Conservation (phyloP, 53 echinoderm and acorn worm genomes). For the Henricia sp. region DNA sequence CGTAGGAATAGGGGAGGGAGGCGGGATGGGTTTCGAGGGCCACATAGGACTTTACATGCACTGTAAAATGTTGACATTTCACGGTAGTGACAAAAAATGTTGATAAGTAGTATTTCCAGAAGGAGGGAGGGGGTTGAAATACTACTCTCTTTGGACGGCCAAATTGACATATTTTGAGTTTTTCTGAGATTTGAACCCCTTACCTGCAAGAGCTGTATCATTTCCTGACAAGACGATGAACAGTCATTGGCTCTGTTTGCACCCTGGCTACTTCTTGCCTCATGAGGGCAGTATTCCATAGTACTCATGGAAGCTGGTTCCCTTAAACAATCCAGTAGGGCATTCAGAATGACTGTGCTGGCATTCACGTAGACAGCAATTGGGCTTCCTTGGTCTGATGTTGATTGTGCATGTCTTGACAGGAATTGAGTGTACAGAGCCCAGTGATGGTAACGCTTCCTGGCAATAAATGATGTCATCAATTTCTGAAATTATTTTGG, state of each 20-base stretch:
- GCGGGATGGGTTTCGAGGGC: too few species aligned
- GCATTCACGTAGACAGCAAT: background rate
- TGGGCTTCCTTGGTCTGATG: background rate
- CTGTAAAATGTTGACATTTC: too few species aligned
- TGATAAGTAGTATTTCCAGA: too few species aligned
- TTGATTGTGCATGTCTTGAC: background rate
- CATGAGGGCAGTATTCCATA: slow-evolving; percentile 12
- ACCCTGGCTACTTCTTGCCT: background rate
- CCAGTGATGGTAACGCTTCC: slow-evolving; percentile 24
- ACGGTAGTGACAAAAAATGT: too few species aligned
- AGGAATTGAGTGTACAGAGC: background rate
- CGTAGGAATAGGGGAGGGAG: too few species aligned
- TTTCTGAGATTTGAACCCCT: background rate
- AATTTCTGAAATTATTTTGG: background rate
- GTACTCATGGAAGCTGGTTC: background rate
- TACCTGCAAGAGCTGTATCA: slow-evolving; percentile 16
- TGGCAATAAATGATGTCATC: background rate
- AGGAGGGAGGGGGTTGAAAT: too few species aligned
- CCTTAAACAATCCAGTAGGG: background rate
- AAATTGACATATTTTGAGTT: background rate
- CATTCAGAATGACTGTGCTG: slow-evolving; percentile 2
- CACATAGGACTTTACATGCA: too few species aligned
- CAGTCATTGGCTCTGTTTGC: background rate
- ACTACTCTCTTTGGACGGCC: too few species aligned
- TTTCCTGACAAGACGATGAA: background rate